phyloP scores from a whole-genome alignment of 2,888 invertebrate species.

The Hyles lineata region DNA sequence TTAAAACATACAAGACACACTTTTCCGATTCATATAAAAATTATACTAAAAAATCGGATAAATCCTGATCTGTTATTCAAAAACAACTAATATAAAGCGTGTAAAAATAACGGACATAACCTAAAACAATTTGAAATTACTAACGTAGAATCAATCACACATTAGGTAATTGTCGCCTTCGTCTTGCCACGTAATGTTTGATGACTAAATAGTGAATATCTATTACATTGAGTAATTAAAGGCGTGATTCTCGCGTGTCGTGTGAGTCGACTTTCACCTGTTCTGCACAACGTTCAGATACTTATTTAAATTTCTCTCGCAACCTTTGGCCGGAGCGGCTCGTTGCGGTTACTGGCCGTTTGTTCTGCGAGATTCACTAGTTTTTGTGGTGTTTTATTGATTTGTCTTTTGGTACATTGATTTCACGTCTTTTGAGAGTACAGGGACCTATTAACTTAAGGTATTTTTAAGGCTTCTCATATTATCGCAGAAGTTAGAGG shows the following conservation, averaged over 20 bases:
- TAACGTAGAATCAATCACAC: too few relatives aligned
- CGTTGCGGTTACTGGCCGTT: not conserved
- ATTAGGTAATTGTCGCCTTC: not conserved
- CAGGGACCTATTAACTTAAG: not conserved
- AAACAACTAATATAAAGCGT: too few relatives aligned
- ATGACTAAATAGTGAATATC: not conserved
- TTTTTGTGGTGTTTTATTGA: conserved; percentile 9
- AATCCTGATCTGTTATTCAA: too few relatives aligned
- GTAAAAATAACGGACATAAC: too few relatives aligned
- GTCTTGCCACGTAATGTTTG: too few relatives aligned
- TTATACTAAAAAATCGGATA: too few relatives aligned
- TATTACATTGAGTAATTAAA: not conserved
- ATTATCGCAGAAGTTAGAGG: too few relatives aligned
- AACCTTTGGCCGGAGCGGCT: conserved; percentile 16
- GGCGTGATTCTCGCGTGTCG: conserved; percentile 10
- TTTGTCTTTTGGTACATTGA: not conserved
- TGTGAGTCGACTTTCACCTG: conserved; percentile 1
- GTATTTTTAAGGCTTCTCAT: too few relatives aligned
- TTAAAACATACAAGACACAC: too few relatives aligned
- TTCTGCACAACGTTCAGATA: not conserved
- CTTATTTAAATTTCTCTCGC: conserved; percentile 24
- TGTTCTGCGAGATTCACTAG: not conserved
- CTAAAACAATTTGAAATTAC: too few relatives aligned
- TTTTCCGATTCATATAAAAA: too few relatives aligned
- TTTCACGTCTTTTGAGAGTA: not conserved